A percentile compares a stretch with the other conserved stretches of the same genome.
Conservation (phyloP, 2,113 vertebrate species). For the Cygnus atratus region DNA sequence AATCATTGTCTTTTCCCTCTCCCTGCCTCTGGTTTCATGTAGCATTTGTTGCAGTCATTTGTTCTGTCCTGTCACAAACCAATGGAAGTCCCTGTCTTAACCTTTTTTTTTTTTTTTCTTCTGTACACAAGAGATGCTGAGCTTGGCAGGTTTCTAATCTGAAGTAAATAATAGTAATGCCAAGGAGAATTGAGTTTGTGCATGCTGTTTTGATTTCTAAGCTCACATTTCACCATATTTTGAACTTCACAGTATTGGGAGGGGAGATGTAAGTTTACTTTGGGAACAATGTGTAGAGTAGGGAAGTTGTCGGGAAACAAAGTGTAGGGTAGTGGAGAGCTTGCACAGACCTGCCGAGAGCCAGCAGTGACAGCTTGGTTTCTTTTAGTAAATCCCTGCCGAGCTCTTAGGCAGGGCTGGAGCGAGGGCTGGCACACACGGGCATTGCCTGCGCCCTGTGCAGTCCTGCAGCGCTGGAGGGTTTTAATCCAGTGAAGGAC, state of each 20-base stretch:
- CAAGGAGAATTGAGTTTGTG: background rate
- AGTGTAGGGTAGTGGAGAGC: background rate
- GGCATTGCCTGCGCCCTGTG: too few species aligned
- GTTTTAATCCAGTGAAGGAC: background rate
- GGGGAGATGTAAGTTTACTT: background rate
- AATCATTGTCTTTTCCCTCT: background rate
- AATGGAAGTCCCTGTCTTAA: background rate
- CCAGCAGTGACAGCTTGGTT: background rate
- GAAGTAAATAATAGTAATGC: background rate
- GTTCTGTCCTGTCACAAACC: background rate
- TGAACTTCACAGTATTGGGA: background rate
- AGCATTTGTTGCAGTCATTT: background rate
- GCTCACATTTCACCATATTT: background rate
- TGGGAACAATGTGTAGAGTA: background rate
- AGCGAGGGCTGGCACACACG: rapidly evolving
- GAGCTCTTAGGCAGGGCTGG: background rate
- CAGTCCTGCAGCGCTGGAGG: background rate
- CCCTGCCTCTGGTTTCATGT: background rate
- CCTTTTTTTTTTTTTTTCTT: background rate
- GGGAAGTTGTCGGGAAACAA: background rate
- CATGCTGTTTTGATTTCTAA: background rate
- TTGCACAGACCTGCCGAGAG: background rate
- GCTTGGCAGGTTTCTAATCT: background rate
- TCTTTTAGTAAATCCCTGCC: background rate
- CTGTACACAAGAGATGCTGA: background rate